Evolutionary conservation across 2,888 invertebrate genomes (phyloP).

Genomic region (Glyphotaelius pellucidus): DNA sequence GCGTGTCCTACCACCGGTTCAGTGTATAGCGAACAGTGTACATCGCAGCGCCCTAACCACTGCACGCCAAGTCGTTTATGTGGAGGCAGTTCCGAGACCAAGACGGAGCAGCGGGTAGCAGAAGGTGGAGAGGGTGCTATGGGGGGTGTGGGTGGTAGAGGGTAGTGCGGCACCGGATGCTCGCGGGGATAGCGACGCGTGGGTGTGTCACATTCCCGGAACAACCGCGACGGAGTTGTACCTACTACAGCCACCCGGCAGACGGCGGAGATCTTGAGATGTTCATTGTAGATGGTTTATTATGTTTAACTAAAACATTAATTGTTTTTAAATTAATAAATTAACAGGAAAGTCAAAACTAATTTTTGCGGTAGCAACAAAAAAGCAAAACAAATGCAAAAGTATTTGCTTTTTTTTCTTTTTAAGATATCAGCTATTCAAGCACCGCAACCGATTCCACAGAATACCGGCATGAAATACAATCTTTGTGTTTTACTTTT

Average conservation of each 20-base stretch:
- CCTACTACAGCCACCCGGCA: background rate
- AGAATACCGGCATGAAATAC: too few relatives aligned
- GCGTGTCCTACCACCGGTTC: background rate
- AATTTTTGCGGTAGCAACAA: too few relatives aligned
- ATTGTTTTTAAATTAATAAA: background rate
- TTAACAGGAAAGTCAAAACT: background rate
- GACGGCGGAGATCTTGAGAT: background rate
- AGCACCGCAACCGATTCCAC: too few relatives aligned
- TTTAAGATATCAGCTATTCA: too few relatives aligned
- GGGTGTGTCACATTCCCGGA: slow-evolving; percentile 1
- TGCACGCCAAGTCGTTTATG: slow-evolving; percentile 18
- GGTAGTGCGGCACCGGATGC: slow-evolving; percentile 55
- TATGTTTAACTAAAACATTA: background rate
- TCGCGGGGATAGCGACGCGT: slow-evolving; percentile 57
- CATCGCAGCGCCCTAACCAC: slow-evolving; percentile 34
- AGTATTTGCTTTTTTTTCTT: too few relatives aligned
- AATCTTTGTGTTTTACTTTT: too few relatives aligned
- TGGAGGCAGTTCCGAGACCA: slow-evolving; percentile 14
- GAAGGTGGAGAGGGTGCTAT: background rate
- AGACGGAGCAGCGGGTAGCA: slow-evolving; percentile 9
- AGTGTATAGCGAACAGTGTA: background rate
- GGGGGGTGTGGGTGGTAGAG: background rate
- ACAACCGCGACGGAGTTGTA: background rate
- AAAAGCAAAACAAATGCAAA: too few relatives aligned
- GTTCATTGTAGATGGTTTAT: background rate